phyloP scores from a whole-genome alignment of 2,113 vertebrate genomes.

The Phaethon lepturus region DNA sequence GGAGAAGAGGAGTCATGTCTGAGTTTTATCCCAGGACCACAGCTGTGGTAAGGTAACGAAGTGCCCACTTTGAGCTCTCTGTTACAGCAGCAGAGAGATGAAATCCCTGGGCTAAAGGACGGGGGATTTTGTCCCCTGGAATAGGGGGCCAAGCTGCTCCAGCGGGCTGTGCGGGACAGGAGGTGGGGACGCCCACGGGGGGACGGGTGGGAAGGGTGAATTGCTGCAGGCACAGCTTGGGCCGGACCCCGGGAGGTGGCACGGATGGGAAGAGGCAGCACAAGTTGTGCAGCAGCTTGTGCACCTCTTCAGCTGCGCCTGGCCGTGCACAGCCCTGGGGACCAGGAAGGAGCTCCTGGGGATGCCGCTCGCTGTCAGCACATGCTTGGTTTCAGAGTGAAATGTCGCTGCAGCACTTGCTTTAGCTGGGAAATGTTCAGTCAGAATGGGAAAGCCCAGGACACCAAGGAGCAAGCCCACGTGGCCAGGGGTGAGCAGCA shows the following conservation, averaged over 20 bases:
- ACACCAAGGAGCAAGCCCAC: background rate
- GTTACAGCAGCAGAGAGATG: background rate
- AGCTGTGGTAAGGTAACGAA: background rate
- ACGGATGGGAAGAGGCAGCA: background rate
- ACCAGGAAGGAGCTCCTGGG: background rate
- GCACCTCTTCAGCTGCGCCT: background rate
- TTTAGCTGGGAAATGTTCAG: background rate
- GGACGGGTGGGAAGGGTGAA: background rate
- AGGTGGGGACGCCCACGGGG: background rate
- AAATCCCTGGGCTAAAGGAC: background rate
- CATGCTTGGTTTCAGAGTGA: background rate
- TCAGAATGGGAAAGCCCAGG: background rate
- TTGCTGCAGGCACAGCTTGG: background rate
- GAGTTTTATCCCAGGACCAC: background rate
- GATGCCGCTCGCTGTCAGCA: background rate
- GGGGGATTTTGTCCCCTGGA: background rate
- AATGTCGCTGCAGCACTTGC: background rate
- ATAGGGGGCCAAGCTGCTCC: background rate
- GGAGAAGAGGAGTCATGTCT: background rate
- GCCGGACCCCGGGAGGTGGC: background rate
- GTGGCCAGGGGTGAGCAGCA: background rate
- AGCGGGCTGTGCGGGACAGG: fast-evolving
- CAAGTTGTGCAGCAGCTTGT: background rate
- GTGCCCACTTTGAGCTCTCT: background rate
- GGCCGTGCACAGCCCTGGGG: background rate